These are phyloP conservation scores for Tokudaia muenninki DNA, from an alignment of 2,797 vertebrate genomes.

Conservation along the genomic window DNA sequence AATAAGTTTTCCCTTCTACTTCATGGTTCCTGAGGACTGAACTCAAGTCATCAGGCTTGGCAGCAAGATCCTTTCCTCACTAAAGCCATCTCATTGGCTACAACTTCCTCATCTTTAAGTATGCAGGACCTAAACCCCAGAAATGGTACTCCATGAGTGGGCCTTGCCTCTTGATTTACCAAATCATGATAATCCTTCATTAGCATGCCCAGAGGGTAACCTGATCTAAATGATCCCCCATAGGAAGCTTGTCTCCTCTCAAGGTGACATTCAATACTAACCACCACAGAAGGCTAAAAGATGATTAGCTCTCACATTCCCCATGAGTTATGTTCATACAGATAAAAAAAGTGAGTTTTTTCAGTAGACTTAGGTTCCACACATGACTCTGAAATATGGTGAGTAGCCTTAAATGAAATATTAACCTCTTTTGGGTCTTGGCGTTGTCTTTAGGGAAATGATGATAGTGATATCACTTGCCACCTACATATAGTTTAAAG, in stretches of 20 bases:
- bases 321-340: neutral
- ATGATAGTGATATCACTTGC: neutral
- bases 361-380: neutral
- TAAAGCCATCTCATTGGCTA: neutral
- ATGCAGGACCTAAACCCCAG: neutral
- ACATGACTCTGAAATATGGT: neutral
- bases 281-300: neutral
- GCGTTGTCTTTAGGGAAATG: neutral
- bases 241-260: neutral
- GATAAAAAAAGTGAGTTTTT: conserved; percentile 13
- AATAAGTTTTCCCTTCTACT: neutral
- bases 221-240: neutral
- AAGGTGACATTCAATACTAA: neutral
- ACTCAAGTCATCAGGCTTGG: neutral
- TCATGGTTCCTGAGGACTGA: neutral
- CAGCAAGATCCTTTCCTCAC: neutral
- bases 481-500: neutral
- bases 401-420: neutral
- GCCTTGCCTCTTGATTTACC: neutral
- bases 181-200: neutral
- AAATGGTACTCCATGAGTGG: neutral
- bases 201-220: neutral
- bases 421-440: neutral
- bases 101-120: neutral
- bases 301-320: neutral